Conservation (phyloP, 2,888 invertebrate species). For the Prenolepis imparis region DNA sequence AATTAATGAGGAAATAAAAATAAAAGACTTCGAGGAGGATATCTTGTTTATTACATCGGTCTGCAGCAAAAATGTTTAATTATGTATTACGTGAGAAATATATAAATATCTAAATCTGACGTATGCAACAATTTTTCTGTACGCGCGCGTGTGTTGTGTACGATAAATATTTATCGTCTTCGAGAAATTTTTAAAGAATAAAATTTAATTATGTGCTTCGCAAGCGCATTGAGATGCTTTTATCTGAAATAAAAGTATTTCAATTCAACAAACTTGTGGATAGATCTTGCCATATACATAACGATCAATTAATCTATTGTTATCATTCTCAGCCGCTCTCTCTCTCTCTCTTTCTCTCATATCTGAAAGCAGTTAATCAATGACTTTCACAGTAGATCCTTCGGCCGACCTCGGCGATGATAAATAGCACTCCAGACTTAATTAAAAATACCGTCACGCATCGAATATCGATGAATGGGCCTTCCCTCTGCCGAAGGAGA, state of each 20-base stretch:
- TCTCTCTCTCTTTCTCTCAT: background rate
- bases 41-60: background rate
- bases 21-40: background rate
- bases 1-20: background rate
- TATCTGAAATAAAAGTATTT: background rate
- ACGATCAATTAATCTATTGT: conserved; percentile 38
- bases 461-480: conserved; percentile 77
- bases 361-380: conserved; percentile 67
- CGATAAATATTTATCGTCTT: background rate
- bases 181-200: background rate
- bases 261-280: conserved; percentile 14
- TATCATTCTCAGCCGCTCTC: conserved; percentile 44
- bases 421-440: conserved; percentile 72
- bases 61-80: background rate
- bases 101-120: conserved; percentile 4
- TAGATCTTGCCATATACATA: background rate
- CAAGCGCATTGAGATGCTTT: background rate
- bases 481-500: conserved; percentile 16
- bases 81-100: background rate
- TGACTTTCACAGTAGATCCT: conserved; percentile 55
- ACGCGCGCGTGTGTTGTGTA: background rate
- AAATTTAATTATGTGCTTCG: background rate
- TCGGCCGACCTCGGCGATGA: conserved; percentile 56
- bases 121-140: background rate
- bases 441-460: conserved; percentile 82